Conservation (phyloP, 2,888 invertebrate species). For the Ariolimax columbianus region DNA sequence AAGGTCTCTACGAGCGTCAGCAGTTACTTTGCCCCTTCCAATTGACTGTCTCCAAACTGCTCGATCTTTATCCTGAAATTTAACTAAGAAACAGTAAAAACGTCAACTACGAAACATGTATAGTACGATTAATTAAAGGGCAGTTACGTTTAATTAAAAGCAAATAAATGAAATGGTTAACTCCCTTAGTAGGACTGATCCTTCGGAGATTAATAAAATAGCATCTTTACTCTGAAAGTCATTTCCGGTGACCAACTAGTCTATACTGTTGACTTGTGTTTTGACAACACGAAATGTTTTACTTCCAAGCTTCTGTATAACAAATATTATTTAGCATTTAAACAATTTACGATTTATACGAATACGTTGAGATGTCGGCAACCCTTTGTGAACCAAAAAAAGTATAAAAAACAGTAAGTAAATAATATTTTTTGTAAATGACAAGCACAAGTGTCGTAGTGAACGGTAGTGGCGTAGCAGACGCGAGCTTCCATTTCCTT, state of each 20-base stretch:
- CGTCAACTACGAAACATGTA: no score
- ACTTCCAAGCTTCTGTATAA: background rate
- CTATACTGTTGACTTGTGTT: background rate
- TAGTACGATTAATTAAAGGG: no score
- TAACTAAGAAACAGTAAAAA: no score
- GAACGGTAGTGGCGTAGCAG: background rate
- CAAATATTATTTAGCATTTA: background rate
- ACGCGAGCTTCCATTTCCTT: background rate
- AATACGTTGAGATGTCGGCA: background rate
- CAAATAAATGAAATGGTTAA: no score
- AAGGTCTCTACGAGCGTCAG: no score
- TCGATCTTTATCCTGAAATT: no score
- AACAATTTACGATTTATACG: background rate
- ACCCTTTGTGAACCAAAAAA: background rate
- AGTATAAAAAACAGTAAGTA: background rate
- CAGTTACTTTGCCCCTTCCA: no score
- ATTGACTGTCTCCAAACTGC: no score
- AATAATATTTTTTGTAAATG: no score
- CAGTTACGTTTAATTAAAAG: no score
- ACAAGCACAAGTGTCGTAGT: no score
- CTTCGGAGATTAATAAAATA: background rate
- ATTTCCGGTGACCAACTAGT: conserved; percentile 12
- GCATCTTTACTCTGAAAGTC: background rate
- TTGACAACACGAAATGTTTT: background rate
- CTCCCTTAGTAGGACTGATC: no score